Percentiles rank a stretch among this genome's conserved stretches.
phyloP scores from a whole-genome alignment of 1,140 invertebrate genomes.

The Scaptomyza hsui region DNA sequence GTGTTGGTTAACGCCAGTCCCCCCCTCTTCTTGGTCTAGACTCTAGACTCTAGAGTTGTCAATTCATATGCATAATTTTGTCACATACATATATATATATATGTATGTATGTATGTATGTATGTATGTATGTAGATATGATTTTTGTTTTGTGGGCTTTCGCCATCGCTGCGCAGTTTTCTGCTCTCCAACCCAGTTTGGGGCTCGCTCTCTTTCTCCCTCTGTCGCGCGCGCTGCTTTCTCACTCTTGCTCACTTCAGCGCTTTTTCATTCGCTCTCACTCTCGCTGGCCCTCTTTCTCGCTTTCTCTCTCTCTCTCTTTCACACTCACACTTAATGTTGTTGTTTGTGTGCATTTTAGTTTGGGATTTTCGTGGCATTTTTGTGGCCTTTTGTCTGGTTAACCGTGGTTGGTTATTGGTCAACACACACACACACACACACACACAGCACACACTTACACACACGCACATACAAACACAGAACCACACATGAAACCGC shows the following conservation, averaged over 20 bases:
- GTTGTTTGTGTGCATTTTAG: constrained; percentile 81
- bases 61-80: constrained; percentile 80
- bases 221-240: too few relatives aligned
- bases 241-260: neutral
- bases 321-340: constrained; percentile 15
- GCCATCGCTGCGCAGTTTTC: constrained; percentile 63
- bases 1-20: constrained; percentile 22
- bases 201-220: constrained; percentile 24
- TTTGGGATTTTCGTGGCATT: constrained; percentile 84
- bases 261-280: constrained; percentile 21
- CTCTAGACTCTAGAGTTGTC: too few relatives aligned
- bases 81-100: constrained; percentile 34
- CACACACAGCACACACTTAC: constrained; percentile 27
- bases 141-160: constrained; percentile 44
- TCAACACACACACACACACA: constrained; percentile 57
- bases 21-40: constrained; percentile 40
- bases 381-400: constrained; percentile 84
- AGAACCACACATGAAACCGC: constrained; percentile 52
- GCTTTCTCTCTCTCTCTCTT: neutral
- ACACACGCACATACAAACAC: constrained; percentile 5
- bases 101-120: too few relatives aligned
- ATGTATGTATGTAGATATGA: too few relatives aligned
- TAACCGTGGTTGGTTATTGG: constrained; percentile 83
- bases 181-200: constrained; percentile 44
- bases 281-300: constrained; percentile 15